Conservation (phyloP, 2,113 vertebrate species). For the Lutjanus erythropterus region DNA sequence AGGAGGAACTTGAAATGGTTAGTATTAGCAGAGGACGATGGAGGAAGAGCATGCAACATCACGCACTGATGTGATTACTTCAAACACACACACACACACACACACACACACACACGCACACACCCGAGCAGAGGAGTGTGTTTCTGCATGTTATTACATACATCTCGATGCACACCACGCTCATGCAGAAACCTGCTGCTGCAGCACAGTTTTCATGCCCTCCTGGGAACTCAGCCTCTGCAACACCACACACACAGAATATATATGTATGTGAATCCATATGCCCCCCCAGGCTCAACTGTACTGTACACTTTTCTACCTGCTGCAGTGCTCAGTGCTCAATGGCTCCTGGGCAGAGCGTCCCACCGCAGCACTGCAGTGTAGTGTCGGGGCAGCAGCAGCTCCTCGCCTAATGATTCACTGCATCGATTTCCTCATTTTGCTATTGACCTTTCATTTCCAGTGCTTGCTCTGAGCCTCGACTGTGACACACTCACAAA, state of each 20-base stretch:
- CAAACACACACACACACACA: neutral
- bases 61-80: neutral
- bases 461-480: neutral
- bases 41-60: neutral
- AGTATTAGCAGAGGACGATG: neutral
- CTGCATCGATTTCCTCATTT: constrained; percentile 46
- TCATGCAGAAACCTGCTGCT: constrained; percentile 13
- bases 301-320: neutral
- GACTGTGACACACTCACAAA: neutral
- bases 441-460: constrained; percentile 32
- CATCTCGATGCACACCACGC: neutral
- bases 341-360: neutral
- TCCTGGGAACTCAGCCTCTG: constrained; percentile 20
- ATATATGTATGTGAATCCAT: neutral
- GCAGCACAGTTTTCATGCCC: constrained; percentile 1
- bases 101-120: neutral
- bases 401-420: constrained; percentile 34
- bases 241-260: constrained; percentile 13
- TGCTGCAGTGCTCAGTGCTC: constrained; percentile 18
- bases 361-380: constrained; percentile 17
- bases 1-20: neutral
- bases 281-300: neutral
- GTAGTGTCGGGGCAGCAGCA: neutral
- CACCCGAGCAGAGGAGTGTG: neutral
- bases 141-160: neutral